A percentile compares a stretch with the other conserved stretches of the same genome.
Conservation (phyloP, 2,797 vertebrate genomes). For the Enteromius mattozi region DNA sequence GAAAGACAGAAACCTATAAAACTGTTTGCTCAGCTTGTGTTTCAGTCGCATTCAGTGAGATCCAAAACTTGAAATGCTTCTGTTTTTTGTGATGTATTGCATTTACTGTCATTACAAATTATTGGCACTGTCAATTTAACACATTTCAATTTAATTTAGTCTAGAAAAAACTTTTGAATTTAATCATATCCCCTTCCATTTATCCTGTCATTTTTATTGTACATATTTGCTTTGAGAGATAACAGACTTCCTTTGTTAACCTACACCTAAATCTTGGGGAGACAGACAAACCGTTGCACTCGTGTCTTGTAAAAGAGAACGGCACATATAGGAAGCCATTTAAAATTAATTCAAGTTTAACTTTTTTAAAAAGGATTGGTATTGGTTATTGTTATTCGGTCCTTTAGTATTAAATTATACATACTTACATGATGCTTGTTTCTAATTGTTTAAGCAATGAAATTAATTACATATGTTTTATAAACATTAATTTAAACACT, state of each 20-base stretch:
- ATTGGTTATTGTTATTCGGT: no score
- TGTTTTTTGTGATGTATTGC: neutral
- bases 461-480: no score
- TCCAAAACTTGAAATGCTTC: neutral
- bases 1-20: neutral
- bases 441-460: no score
- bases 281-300: neutral
- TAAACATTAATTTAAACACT: no score
- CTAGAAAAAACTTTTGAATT: neutral
- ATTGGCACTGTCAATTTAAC: neutral
- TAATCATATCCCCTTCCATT: neutral
- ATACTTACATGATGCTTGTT: no score
- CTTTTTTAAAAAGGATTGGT: no score
- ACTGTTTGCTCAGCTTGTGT: neutral
- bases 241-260: neutral
- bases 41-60: neutral
- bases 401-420: no score
- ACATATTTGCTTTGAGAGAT: neutral
- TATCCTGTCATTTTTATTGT: neutral
- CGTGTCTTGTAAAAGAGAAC: no score
- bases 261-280: neutral
- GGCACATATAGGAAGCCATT: no score
- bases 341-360: no score
- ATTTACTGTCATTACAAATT: neutral
- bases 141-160: neutral